phyloP scores from a whole-genome alignment of 1,140 invertebrate genomes.

The Papilio polytes region DNA sequence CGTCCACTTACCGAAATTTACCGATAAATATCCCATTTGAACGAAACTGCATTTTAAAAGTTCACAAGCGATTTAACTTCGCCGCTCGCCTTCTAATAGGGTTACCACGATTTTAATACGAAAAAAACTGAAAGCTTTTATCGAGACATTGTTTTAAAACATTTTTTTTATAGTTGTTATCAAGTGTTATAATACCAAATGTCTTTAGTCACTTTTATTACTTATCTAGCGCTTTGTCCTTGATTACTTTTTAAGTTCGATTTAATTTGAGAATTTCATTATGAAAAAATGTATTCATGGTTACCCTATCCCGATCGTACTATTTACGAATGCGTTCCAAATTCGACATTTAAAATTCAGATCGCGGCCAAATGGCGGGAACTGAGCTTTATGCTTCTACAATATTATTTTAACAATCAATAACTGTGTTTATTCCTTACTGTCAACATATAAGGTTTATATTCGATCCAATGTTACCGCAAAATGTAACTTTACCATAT shows the following conservation, averaged over 20 bases:
- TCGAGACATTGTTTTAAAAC: too few species aligned
- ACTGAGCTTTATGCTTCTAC: constrained; percentile 67
- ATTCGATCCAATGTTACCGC: constrained; percentile 32
- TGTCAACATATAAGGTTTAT: constrained; percentile 42
- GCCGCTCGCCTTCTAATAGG: constrained; percentile 59
- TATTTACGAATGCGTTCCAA: constrained; percentile 67
- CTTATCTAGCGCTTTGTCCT: too few species aligned
- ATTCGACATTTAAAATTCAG: constrained; percentile 72
- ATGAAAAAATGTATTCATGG: not conserved
- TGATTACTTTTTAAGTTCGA: too few species aligned
- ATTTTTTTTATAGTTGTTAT: too few species aligned
- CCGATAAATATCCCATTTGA: constrained; percentile 71
- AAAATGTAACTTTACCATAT: constrained; percentile 41
- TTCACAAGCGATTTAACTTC: constrained; percentile 78
- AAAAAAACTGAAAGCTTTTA: too few species aligned
- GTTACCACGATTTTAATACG: not conserved
- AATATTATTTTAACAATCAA: constrained; percentile 49
- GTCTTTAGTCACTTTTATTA: too few species aligned
- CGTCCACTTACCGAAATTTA: constrained; percentile 67
- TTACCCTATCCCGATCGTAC: constrained; percentile 49
- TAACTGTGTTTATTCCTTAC: constrained; percentile 20
- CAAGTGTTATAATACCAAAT: too few species aligned
- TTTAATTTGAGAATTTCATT: too few species aligned
- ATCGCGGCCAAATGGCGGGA: constrained; percentile 67
- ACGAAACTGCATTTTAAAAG: constrained; percentile 70